These are phyloP conservation scores for Seladonia tumulorum DNA, from an alignment of 2,888 invertebrate species.

Conservation along the genomic window DNA sequence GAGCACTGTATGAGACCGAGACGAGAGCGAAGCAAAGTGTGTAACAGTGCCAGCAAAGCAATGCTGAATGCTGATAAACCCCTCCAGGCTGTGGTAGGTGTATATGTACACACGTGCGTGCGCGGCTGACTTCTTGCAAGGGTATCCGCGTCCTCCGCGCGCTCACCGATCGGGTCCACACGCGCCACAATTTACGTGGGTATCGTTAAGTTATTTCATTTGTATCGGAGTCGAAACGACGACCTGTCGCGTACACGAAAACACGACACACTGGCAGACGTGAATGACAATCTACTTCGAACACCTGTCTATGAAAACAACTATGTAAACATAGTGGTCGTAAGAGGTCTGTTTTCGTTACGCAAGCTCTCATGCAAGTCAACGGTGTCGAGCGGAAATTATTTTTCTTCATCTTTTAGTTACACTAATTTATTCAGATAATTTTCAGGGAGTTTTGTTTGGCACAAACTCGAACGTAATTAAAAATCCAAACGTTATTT, in stretches of 20 bases:
- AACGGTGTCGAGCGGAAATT: too few relatives aligned
- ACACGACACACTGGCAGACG: slow-evolving; percentile 15
- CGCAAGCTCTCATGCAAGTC: slow-evolving; percentile 3
- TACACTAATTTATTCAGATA: neutral
- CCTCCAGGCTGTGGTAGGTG: slow-evolving; percentile 67
- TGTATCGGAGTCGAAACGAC: slow-evolving; percentile 23
- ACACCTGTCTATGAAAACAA: slow-evolving; percentile 43
- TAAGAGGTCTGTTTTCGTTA: slow-evolving; percentile 19
- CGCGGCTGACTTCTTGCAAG: slow-evolving; percentile 51
- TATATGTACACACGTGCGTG: slow-evolving; percentile 62
- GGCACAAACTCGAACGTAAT: neutral
- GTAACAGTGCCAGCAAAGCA: slow-evolving; percentile 71
- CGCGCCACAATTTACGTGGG: slow-evolving; percentile 41
- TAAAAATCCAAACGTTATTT: neutral
- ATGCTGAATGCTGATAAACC: slow-evolving; percentile 76
- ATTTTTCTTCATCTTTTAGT: neutral
- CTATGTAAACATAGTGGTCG: slow-evolving; percentile 48
- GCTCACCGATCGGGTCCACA: slow-evolving; percentile 26
- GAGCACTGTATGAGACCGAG: slow-evolving; percentile 63
- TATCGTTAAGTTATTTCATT: slow-evolving; percentile 36
- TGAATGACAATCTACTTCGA: slow-evolving; percentile 20
- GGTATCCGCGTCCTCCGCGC: slow-evolving; percentile 59
- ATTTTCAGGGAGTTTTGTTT: neutral
- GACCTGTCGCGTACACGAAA: slow-evolving; percentile 3
- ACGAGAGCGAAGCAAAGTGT: slow-evolving; percentile 69